Percentiles rank a stretch among this genome's conserved stretches.
These are phyloP conservation scores for Pedicia rivosa DNA, from an alignment of 2,888 invertebrate genomes.

Conservation along the genomic window DNA sequence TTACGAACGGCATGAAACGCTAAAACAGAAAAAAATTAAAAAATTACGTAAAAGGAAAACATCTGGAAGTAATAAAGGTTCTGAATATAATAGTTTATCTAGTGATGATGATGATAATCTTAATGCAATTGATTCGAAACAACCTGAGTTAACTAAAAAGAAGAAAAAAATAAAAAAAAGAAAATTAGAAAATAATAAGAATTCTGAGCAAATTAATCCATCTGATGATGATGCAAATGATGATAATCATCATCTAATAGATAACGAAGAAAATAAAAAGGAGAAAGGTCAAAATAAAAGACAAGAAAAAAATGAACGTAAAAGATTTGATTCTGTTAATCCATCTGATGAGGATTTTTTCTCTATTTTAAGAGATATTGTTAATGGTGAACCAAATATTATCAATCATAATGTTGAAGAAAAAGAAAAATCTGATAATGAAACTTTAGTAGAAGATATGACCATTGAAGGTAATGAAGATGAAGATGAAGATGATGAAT, in stretches of 20 bases:
- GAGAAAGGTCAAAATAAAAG: too few species aligned
- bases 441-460: too few species aligned
- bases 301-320: constrained; percentile 3
- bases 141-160: too few species aligned
- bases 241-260: too few species aligned
- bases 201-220: too few species aligned
- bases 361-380: constrained; percentile 17
- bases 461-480: constrained; percentile 8
- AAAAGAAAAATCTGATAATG: not conserved
- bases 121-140: too few species aligned
- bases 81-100: constrained; percentile 16
- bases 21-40: constrained; percentile 16
- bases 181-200: too few species aligned
- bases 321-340: constrained; percentile 6
- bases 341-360: constrained; percentile 19
- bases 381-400: constrained; percentile 12
- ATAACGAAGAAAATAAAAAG: too few species aligned
- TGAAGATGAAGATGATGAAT: constrained; percentile 17
- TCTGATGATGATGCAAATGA: too few species aligned
- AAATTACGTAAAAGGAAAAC: constrained; percentile 23
- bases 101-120: constrained; percentile 12
- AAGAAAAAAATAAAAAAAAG: constrained; percentile 10
- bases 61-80: constrained; percentile 20
- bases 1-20: constrained; percentile 11
- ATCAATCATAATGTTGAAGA: constrained; percentile 9